A percentile compares a stretch with the other conserved stretches of the same genome.
These are phyloP conservation scores for Prunella himalayana DNA, from an alignment of 2,113 vertebrate species.

Conservation along the genomic window DNA sequence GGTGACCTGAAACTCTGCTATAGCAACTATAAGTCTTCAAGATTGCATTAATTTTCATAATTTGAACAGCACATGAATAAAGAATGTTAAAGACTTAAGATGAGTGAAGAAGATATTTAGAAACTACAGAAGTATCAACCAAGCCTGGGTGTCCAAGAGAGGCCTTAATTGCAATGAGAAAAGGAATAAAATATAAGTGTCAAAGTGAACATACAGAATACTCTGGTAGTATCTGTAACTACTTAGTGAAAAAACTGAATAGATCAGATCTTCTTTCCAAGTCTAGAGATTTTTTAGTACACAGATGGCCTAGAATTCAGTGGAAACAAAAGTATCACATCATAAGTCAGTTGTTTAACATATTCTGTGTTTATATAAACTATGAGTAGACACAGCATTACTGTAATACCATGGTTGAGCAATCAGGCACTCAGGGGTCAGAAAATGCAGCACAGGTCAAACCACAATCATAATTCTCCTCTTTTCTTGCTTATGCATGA, in stretches of 20 bases:
- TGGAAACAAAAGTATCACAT: slow-evolving; percentile 43
- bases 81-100: not conserved
- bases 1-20: not conserved
- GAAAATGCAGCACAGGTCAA: slow-evolving; percentile 21
- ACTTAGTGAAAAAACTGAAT: not conserved
- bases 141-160: not conserved
- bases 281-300: not conserved
- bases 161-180: not conserved
- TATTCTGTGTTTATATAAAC: slow-evolving; percentile 45
- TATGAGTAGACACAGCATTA: slow-evolving; percentile 24
- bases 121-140: not conserved
- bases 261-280: slow-evolving; percentile 26
- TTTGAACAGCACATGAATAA: not conserved
- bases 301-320: slow-evolving; percentile 43
- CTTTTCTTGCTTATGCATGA: not conserved
- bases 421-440: slow-evolving; percentile 44
- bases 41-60: not conserved
- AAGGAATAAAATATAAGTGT: not conserved
- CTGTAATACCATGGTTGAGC: slow-evolving; percentile 24
- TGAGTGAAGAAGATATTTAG: not conserved
- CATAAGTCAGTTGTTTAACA: slow-evolving; percentile 54
- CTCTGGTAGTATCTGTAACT: slow-evolving; percentile 20
- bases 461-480: slow-evolving; percentile 20
- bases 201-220: not conserved
- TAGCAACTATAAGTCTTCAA: not conserved